A percentile compares a stretch with the other conserved stretches of the same genome.
Conservation (phyloP, 30 jellyfish, hydroid and myxozoan genomes). For the Cassiopea xamachana region DNA sequence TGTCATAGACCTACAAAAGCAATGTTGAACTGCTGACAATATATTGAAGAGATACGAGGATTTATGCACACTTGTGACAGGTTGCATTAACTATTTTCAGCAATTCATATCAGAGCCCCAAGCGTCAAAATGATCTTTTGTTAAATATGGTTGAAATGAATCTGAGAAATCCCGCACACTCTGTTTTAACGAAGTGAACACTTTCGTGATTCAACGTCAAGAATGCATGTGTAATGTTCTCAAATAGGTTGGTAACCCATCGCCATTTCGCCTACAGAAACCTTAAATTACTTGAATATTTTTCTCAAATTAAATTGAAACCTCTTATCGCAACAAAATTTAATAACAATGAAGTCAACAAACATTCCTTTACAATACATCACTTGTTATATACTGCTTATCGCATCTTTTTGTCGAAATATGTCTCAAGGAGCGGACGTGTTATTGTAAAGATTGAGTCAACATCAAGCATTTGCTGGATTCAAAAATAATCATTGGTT, state of each 20-base stretch:
- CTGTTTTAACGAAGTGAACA: not conserved
- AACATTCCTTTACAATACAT: not conserved
- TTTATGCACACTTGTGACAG: not conserved
- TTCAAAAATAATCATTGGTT: not conserved
- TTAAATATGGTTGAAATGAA: not conserved
- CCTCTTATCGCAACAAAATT: conserved; percentile 15
- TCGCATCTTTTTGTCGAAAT: not conserved
- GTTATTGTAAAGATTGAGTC: not conserved
- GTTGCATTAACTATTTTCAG: not conserved
- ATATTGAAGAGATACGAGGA: too few relatives aligned
- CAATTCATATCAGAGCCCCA: not conserved
- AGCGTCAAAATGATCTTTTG: not conserved
- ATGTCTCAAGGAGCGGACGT: conserved; percentile 18
- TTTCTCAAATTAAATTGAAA: conserved; percentile 16
- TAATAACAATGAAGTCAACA: conserved; percentile 4
- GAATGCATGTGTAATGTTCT: conserved; percentile 12
- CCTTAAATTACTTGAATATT: not conserved
- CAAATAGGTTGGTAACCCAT: conserved; percentile 10
- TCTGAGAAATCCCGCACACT: not conserved
- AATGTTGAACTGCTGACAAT: too few relatives aligned
- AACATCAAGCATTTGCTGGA: not conserved
- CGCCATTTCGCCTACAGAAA: not conserved
- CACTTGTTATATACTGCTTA: not conserved
- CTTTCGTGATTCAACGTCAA: conserved; percentile 16
- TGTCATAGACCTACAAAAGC: too few relatives aligned